Evolutionary conservation across 1,140 invertebrate species (phyloP), one percentile per base, ranked within the genome.

Genomic region (Conopomorpha cramerella): DNA sequence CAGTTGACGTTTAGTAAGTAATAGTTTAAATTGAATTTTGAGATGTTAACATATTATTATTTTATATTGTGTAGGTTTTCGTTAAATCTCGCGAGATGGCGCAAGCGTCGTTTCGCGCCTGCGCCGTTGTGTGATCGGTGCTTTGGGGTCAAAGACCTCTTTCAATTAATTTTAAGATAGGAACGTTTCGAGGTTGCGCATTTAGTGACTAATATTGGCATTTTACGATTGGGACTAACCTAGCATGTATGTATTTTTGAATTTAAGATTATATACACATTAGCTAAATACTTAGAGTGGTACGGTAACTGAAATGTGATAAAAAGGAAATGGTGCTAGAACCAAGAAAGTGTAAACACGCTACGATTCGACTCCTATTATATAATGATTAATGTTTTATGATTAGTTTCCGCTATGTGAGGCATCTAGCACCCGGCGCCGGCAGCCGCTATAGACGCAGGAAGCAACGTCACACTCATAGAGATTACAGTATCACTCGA

Each of bases 291-390:
- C 63, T 77, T 79, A 79, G 77, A 76, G 73, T 77, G 77, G 73
- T 79, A 79, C 73, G 72, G 72, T 77, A 79, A 79, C 76, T 63
- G 76, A 78, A 79, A 77, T 79, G 77, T 79, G 77, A 79, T 79
- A 79, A 76, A 79, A 77, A 61, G 77, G 74, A n/a, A 73, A 77
- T 77, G 77, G 77, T 78, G 77, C 74, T 78, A 77, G 70, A 73
- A 73, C 67, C 72, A 65, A 68, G 67, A n/a, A n/a, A 65, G 67
- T 76, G 66, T 71, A 63, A 70, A 68, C 62, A 67, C 66, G 71
- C 64, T 71, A 67, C 67, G 71, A 72, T 72, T 72, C 66, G 66
- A 76, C 67, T 76, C 64, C 71, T 76, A 73, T 68, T 67, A 51
- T 74, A 72, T 58, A 67, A 52, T 50, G 43, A 60, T 73, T 68